Percentiles rank a stretch among this genome's conserved stretches.
Evolutionary conservation across 2,797 vertebrate genomes (phyloP).

Genomic region (Sarcoramphus papa): DNA sequence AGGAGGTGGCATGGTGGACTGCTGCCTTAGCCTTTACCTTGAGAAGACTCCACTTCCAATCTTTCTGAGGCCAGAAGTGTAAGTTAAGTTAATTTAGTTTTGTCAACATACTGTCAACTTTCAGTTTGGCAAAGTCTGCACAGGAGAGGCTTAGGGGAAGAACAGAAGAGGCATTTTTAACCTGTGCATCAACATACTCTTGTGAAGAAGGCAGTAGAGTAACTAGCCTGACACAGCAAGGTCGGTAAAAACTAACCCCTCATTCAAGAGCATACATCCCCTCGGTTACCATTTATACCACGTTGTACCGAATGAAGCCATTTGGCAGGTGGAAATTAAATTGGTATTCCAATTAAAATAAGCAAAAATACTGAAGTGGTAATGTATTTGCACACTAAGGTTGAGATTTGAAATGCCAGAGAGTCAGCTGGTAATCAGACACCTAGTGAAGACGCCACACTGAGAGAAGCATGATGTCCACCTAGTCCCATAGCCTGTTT

Average conservation of each 20-base stretch:
- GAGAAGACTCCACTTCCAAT: neutral
- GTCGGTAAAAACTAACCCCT: neutral
- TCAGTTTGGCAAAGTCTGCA: neutral
- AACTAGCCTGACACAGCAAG: neutral
- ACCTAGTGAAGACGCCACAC: neutral
- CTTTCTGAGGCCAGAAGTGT: neutral
- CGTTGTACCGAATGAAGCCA: accelerated
- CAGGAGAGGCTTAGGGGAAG: neutral
- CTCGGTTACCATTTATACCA: neutral
- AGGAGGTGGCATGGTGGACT: neutral
- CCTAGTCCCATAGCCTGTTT: neutral
- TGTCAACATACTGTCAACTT: neutral
- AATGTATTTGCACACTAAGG: neutral
- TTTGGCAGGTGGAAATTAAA: neutral
- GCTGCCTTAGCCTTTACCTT: neutral
- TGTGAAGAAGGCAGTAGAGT: neutral
- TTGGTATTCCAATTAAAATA: neutral
- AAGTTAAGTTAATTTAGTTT: neutral
- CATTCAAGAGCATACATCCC: neutral
- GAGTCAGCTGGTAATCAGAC: neutral
- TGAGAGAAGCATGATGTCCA: neutral
- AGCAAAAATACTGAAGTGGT: neutral
- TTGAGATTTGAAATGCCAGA: neutral
- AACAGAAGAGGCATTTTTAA: neutral
- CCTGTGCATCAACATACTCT: accelerated